Base-by-base conservation (phyloP, 2,797 vertebrate genomes). In the Lithobates pipiens region DNA sequence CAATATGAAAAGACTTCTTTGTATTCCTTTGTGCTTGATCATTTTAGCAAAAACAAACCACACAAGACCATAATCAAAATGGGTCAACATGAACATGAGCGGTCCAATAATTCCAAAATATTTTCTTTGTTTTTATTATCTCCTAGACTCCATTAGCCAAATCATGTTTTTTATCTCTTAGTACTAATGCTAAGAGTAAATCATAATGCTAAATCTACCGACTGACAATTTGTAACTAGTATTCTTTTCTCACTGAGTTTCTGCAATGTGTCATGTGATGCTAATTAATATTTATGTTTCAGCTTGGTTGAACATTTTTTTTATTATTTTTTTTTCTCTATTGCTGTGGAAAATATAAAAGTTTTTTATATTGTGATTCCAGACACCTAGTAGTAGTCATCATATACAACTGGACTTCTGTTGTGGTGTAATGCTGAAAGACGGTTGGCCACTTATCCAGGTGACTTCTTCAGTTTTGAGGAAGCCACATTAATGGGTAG, bases 1-100 rank as follows among this genome's bases (percentile, higher is more conserved):
- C 78, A 93, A 73, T 87, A 92, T 89, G 80, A 91, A 88, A 89
- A 78, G 91, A 92, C 89, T 89, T 88, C 73, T 82, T 88, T 89
- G 89, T 92, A 90, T 80, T 90, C 92, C 88, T 72, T 91, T 88
- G 88, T 90, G 76, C 42, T 89, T 88, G 75, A 88, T 86, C 70
- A 81, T 91, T 91, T 91, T 90, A 85, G 16, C 36, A 82, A 86
- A 83, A 86, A 86, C 80, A 83, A 83, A 82, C 80, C 70, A 42
- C 70, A 74, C 85, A 86, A 76, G 36, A 77, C 46, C 75, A 23
- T 73, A 65, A 73, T 63, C 67, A 86, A 76, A 86, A 76, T 77
- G 67, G 80, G 44, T 82, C 68, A 68, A 67, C 61, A 34, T 67
- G 57, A 67, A 65, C 81, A 76, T 76, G 79, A 82, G 54, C 50